Percentiles rank a stretch among this genome's conserved stretches.
These are phyloP conservation scores for Octodonta nipae DNA, from an alignment of 2,888 invertebrate species.

Conservation along the genomic window DNA sequence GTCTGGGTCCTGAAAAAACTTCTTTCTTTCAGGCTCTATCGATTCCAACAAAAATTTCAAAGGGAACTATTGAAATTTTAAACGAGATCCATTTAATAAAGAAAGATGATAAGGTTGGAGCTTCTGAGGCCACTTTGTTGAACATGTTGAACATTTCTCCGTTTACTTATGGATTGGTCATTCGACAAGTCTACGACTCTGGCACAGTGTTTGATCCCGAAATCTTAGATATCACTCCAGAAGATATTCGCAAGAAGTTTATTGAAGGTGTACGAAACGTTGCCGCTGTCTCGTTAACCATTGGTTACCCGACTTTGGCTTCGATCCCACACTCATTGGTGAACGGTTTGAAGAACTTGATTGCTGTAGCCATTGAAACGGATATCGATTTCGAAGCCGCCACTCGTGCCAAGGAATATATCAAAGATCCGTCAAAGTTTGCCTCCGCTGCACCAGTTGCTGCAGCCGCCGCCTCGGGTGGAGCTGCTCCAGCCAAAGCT, in stretches of 20 bases:
- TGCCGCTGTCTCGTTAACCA: conserved; percentile 81
- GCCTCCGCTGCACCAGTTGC: conserved; percentile 53
- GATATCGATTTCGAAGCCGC: conserved; percentile 94
- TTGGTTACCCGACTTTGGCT: conserved; percentile 92
- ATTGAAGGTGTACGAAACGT: conserved; percentile 87
- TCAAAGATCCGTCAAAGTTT: conserved; percentile 94
- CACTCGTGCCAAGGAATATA: conserved; percentile 77
- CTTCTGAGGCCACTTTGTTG: conserved; percentile 44
- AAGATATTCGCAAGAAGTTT: conserved; percentile 84
- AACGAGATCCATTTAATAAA: conserved; percentile 84
- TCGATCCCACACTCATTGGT: conserved; percentile 95
- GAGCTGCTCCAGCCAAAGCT: no score
- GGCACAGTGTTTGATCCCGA: conserved; percentile 95
- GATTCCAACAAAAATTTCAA: conserved; percentile 65
- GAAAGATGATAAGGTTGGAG: conserved; percentile 95
- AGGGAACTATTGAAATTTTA: conserved; percentile 95
- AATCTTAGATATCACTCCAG: conserved; percentile 95
- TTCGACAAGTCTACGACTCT: conserved; percentile 94
- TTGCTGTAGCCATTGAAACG: conserved; percentile 92
- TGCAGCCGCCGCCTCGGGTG: conserved; percentile 27
- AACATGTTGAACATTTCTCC: conserved; percentile 99
- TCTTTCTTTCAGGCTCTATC: conserved; percentile 97
- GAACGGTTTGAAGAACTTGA: conserved; percentile 94
- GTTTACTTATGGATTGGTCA: conserved; percentile 93
- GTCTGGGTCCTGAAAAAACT: conserved; percentile 49